These are phyloP conservation scores for Porphyrio hochstetteri DNA, from an alignment of 2,113 vertebrate genomes.

Conservation along the genomic window DNA sequence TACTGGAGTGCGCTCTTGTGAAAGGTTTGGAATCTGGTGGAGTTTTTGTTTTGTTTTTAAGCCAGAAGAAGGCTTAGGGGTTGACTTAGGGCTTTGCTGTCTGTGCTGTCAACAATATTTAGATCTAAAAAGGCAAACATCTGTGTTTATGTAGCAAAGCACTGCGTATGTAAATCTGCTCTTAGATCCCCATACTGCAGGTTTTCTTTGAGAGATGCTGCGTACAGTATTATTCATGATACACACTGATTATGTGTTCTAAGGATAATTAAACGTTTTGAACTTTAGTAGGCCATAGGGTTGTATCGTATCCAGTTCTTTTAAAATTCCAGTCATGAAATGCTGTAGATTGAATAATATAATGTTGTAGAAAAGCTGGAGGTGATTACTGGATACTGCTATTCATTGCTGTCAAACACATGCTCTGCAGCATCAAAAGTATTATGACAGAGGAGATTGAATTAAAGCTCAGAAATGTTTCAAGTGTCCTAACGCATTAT, in stretches of 20 bases:
- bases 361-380: background rate
- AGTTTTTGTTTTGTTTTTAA: background rate
- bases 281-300: background rate
- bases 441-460: background rate
- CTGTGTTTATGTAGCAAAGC: background rate
- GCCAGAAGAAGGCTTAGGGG: background rate
- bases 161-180: background rate
- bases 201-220: background rate
- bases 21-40: background rate
- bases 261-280: background rate
- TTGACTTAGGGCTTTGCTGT: background rate
- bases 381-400: background rate
- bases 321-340: background rate
- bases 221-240: background rate
- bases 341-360: background rate
- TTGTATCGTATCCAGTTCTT: background rate
- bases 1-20: background rate
- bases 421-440: background rate
- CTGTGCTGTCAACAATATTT: background rate
- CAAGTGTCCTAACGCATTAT: accelerated
- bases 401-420: background rate
- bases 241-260: background rate
- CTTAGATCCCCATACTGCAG: background rate
- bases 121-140: background rate
- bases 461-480: background rate